A percentile compares a stretch with the other conserved stretches of the same genome.
These are phyloP conservation scores for Stichodactyla helianthus DNA, from an alignment of 64 coral and sea anemone species.

Conservation along the genomic window DNA sequence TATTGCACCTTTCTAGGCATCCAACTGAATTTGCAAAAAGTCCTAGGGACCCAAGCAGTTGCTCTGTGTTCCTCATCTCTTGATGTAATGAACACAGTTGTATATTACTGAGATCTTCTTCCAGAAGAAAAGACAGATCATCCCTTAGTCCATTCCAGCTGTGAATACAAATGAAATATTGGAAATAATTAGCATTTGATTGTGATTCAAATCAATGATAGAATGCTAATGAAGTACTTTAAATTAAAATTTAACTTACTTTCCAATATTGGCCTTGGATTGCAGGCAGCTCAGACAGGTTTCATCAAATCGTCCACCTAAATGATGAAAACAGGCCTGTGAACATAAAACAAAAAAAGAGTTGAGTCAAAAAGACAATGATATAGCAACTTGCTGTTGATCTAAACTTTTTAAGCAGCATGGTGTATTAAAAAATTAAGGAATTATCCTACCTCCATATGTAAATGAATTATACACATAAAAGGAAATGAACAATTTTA, in stretches of 20 bases:
- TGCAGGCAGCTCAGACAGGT: constrained; percentile 45
- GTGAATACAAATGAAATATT: constrained; percentile 4
- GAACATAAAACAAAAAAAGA: background rate
- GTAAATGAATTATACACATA: background rate
- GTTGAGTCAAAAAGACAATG: background rate
- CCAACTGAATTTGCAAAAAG: constrained; percentile 39
- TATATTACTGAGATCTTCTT: constrained; percentile 43
- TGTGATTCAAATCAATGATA: background rate
- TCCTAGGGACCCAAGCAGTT: constrained; percentile 36
- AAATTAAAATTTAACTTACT: constrained; percentile 22
- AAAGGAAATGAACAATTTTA: background rate
- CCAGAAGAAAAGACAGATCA: constrained; percentile 58
- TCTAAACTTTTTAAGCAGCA: too few species aligned
- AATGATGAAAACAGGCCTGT: too few species aligned
- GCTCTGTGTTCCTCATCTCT: constrained; percentile 59
- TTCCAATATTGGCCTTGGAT: constrained; percentile 57
- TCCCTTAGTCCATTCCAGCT: constrained; percentile 52
- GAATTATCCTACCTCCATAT: background rate
- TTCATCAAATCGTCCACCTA: constrained; percentile 14
- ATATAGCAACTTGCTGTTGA: too few species aligned
- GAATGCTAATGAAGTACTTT: background rate
- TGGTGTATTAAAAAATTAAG: too few species aligned
- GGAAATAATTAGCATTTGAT: constrained; percentile 26
- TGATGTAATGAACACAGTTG: constrained; percentile 54
- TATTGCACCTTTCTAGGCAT: constrained; percentile 24